Conservation (phyloP, 2,797 vertebrate species). For the Diplodus sargus region DNA sequence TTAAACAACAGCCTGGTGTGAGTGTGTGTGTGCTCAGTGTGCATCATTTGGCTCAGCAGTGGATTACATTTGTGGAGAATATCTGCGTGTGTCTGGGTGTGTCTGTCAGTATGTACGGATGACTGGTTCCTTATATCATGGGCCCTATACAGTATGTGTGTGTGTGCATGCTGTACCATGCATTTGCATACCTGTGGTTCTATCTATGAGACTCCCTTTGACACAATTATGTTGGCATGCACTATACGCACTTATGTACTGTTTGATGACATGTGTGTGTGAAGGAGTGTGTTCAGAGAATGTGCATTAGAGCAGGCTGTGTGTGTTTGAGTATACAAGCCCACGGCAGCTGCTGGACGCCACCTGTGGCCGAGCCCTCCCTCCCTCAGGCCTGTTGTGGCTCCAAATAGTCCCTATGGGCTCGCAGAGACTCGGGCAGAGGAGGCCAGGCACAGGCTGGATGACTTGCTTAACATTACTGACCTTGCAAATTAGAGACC, state of each 20-base stretch:
- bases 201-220: constrained; percentile 38
- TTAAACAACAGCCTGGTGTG: constrained; percentile 51
- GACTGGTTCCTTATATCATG: constrained; percentile 16
- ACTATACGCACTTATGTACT: constrained; percentile 22
- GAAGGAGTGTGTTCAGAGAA: constrained; percentile 47
- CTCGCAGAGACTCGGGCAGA: constrained; percentile 53
- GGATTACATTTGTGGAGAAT: constrained; percentile 42
- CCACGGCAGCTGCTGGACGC: constrained; percentile 79
- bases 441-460: constrained; percentile 38
- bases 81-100: constrained; percentile 33
- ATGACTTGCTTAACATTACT: too few species aligned
- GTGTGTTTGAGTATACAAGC: constrained; percentile 69
- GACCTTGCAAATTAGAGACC: too few species aligned
- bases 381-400: constrained; percentile 70
- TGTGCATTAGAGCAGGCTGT: constrained; percentile 64
- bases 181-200: constrained; percentile 47
- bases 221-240: constrained; percentile 57
- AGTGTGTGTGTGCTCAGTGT: constrained; percentile 48
- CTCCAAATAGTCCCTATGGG: constrained; percentile 76
- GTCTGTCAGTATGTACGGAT: constrained; percentile 28
- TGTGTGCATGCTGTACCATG: constrained; percentile 31
- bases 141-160: not conserved
- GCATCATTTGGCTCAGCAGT: constrained; percentile 42
- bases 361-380: constrained; percentile 76
- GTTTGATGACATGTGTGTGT: constrained; percentile 46